Conservation (phyloP, 2,113 vertebrate species). For the Grammomys dolichurus region DNA sequence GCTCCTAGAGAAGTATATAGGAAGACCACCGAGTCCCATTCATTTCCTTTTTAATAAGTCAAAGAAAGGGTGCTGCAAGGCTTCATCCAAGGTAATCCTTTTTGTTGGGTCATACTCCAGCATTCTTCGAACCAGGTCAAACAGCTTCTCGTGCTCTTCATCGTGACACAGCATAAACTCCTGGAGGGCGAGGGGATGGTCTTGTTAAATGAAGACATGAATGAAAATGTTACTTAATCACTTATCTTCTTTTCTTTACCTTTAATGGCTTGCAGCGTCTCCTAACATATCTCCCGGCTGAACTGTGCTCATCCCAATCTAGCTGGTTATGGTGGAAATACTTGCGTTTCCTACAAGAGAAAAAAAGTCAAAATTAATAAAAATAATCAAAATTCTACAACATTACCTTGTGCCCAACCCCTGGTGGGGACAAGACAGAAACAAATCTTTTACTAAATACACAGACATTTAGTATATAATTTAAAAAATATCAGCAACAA, state of each 20-base stretch:
- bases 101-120: slow-evolving; percentile 94
- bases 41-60: slow-evolving; percentile 87
- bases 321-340: slow-evolving; percentile 93
- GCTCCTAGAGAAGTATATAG: slow-evolving; percentile 90
- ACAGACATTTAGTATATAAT: neutral
- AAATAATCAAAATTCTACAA: neutral
- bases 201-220: slow-evolving; percentile 55
- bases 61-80: slow-evolving; percentile 94
- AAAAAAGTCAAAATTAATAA: slow-evolving; percentile 20
- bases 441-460: neutral
- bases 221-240: neutral
- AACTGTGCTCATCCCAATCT: slow-evolving; percentile 96
- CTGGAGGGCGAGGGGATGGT: slow-evolving; percentile 80
- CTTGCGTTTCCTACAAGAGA: slow-evolving; percentile 89
- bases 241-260: slow-evolving; percentile 84
- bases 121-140: slow-evolving; percentile 96
- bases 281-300: slow-evolving; percentile 93
- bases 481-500: slow-evolving; percentile 3
- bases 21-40: slow-evolving; percentile 80
- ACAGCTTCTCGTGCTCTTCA: slow-evolving; percentile 93
- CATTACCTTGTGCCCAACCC: neutral
- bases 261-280: slow-evolving; percentile 96
- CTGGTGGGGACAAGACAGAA: neutral
- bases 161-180: slow-evolving; percentile 94
- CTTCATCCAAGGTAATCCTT: slow-evolving; percentile 95